phyloP scores from a whole-genome alignment of 2,888 invertebrate genomes.

The Lycaena phlaeas region DNA sequence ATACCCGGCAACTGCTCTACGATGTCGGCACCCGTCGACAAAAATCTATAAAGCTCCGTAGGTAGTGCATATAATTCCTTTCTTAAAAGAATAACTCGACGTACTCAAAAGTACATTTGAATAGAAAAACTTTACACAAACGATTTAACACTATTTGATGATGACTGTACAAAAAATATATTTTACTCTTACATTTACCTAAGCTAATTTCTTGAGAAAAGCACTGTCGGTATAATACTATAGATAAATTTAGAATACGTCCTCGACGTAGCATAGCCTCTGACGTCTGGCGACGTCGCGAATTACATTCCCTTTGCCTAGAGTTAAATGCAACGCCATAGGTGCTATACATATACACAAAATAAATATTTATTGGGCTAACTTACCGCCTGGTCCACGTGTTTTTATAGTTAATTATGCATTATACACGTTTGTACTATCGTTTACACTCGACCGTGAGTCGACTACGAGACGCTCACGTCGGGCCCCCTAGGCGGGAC shows the following conservation, averaged over 20 bases:
- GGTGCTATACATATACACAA: constrained; percentile 54
- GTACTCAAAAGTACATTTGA: constrained; percentile 33
- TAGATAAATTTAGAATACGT: constrained; percentile 5
- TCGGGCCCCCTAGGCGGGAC: constrained; percentile 13
- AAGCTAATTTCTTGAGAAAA: constrained; percentile 50
- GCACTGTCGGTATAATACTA: constrained; percentile 46
- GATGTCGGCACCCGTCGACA: not conserved
- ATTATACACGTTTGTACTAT: constrained; percentile 64
- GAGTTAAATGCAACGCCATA: constrained; percentile 56
- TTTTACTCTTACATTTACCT: constrained; percentile 37
- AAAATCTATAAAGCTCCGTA: constrained; percentile 36
- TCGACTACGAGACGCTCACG: constrained; percentile 8
- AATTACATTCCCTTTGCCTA: constrained; percentile 51
- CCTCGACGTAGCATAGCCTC: constrained; percentile 32
- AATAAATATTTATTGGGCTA: constrained; percentile 62
- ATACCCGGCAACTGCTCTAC: not conserved
- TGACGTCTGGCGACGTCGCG: constrained; percentile 39
- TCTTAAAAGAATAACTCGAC: constrained; percentile 66
- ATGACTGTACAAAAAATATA: constrained; percentile 33
- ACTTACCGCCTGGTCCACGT: constrained; percentile 60
- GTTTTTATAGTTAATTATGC: constrained; percentile 58
- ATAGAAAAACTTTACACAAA: constrained; percentile 40
- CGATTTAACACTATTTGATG: constrained; percentile 40
- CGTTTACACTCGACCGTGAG: constrained; percentile 38
- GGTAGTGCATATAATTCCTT: constrained; percentile 61